Evolutionary conservation across 1,140 invertebrate genomes (phyloP).

Genomic region (Drosophila littoralis): DNA sequence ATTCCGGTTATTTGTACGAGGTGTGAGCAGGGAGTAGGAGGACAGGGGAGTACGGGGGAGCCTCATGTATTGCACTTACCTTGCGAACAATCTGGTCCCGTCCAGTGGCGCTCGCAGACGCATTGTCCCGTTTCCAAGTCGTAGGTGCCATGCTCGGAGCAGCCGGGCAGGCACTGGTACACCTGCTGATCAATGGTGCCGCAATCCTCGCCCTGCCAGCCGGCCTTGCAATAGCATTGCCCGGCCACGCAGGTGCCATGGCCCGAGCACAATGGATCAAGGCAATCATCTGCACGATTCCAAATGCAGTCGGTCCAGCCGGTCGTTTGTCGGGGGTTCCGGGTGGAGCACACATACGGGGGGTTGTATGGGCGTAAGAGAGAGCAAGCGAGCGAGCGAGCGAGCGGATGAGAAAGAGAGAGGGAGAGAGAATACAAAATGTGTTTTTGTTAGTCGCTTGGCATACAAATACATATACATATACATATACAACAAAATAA

Average conservation of each 20-base stretch:
- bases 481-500: constrained; percentile 5
- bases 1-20: constrained; percentile 41
- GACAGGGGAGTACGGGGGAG: not conserved
- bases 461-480: constrained; percentile 1
- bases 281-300: constrained; percentile 88
- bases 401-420: not conserved
- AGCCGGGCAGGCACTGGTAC: constrained; percentile 94
- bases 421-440: constrained; percentile 18
- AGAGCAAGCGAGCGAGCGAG: not conserved
- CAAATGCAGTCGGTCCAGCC: constrained; percentile 3
- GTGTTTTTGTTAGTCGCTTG: constrained; percentile 31
- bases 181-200: constrained; percentile 94
- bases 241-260: constrained; percentile 97
- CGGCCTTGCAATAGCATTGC: constrained; percentile 96
- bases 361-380: not conserved
- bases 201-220: constrained; percentile 97
- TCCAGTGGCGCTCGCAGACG: constrained; percentile 95
- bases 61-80: constrained; percentile 86
- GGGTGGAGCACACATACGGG: constrained; percentile 4
- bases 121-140: constrained; percentile 94
- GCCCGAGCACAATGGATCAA: constrained; percentile 94
- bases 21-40: not conserved
- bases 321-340: too few relatives aligned
- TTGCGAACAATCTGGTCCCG: constrained; percentile 95
- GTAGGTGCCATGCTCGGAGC: constrained; percentile 95